Evolutionary conservation across 1,140 invertebrate species (phyloP), one percentile per base, ranked within the genome.

Genomic region (Harpegnathos saltator): DNA sequence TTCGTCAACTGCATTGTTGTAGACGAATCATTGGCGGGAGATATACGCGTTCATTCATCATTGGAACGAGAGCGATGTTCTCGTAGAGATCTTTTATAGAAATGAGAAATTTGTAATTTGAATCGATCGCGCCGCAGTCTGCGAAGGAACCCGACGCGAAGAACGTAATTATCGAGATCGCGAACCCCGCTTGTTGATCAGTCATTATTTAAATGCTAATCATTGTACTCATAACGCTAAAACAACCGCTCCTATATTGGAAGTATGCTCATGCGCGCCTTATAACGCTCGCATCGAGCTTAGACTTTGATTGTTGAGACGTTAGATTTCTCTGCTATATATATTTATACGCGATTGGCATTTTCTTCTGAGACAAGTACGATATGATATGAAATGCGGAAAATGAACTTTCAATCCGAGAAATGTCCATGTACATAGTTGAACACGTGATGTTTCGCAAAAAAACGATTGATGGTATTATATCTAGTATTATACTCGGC

Each of bases 341-440:
- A 19, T 72, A 65, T 44, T 22, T 5, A 65, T 62, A 63, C 3
- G 17, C 50, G n/a, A 68, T 78, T 14, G 50, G 22, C 29, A 66
- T 9, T 63, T 75, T 61, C 26, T 5, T 59, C n/a, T 26, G 9
- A 14, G 44, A 48, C 3, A n/a, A n/a, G n/a, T n/a, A 1, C 26
- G 54, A 14, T 74, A 58, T 29, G 19, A 19, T 5, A n/a, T 17
- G 24, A 71, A 14, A 61, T 12, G 33, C 38, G 11, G 33, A 33
- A 58, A 59, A n/a, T n/a, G n/a, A n/a, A n/a, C n/a, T 15, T 44
- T 73, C 3, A 44, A 44, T 24, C 59, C 24, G 59, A 59, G 15
- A 59, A 4, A 71, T 44, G 38, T 44, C 9, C n/a, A 33, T 56
- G 58, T 75, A 75, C 12, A 52, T 66, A 77, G 66, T 14, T 24